phyloP scores from a whole-genome alignment of 2,113 vertebrate genomes.

The Chionis minor region DNA sequence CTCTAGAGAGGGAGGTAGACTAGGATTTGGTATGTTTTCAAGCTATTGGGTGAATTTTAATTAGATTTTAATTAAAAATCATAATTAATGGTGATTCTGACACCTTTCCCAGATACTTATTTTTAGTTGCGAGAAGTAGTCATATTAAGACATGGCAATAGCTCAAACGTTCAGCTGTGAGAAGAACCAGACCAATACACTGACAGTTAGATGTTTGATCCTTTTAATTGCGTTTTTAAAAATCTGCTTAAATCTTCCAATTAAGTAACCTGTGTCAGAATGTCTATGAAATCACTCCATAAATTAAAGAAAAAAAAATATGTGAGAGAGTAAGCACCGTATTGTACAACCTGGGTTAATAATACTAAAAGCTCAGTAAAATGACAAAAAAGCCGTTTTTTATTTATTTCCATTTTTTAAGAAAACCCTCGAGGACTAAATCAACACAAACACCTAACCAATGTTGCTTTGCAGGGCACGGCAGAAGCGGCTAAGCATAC shows the following conservation, averaged over 20 bases:
- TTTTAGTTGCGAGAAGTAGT: neutral
- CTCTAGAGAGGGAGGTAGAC: neutral
- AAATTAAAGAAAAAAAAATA: neutral
- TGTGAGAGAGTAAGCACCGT: neutral
- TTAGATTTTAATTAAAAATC: constrained; percentile 35
- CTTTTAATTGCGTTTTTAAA: neutral
- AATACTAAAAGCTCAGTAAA: neutral
- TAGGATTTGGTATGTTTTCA: neutral
- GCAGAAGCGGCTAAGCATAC: neutral
- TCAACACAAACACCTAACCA: neutral
- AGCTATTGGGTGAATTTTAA: neutral
- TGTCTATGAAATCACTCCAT: constrained; percentile 11
- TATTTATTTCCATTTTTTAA: neutral
- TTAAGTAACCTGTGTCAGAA: constrained; percentile 11
- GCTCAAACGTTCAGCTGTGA: constrained; percentile 5
- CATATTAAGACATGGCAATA: neutral
- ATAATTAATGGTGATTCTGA: constrained; percentile 30
- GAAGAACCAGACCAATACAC: neutral
- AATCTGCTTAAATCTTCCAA: constrained; percentile 7
- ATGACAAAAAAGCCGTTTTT: neutral
- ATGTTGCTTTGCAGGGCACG: neutral
- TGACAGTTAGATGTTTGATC: neutral
- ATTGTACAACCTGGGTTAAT: neutral
- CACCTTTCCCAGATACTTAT: constrained; percentile 10
- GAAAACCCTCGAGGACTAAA: neutral